Evolutionary conservation across 2,888 invertebrate genomes (phyloP).

Genomic region (Augiades crinisus): DNA sequence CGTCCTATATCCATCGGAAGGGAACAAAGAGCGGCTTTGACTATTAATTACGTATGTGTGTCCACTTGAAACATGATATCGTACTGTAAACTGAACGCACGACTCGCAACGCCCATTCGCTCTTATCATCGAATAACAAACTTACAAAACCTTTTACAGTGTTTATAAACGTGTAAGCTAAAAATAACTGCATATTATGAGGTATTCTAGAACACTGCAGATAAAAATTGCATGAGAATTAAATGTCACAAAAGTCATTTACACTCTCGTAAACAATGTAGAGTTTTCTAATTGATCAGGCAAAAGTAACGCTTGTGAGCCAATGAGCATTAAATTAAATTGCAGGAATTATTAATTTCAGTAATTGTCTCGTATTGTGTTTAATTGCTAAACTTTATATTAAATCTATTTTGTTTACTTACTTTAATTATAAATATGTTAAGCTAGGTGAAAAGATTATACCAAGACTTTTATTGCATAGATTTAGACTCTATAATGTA

Average conservation of each 20-base stretch:
- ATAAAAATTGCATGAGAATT: background rate
- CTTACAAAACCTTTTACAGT: slow-evolving; percentile 27
- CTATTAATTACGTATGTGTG: slow-evolving; percentile 38
- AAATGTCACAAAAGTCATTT: background rate
- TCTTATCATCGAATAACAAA: slow-evolving; percentile 33
- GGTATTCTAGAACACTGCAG: background rate
- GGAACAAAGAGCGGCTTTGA: slow-evolving; percentile 29
- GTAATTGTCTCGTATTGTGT: background rate
- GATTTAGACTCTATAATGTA: too few species aligned
- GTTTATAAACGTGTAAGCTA: slow-evolving; percentile 27
- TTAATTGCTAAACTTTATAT: too few species aligned
- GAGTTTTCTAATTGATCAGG: background rate
- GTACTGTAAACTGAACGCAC: slow-evolving; percentile 21
- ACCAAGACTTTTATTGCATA: too few species aligned
- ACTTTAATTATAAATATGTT: too few species aligned
- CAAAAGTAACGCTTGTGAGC: slow-evolving; percentile 4
- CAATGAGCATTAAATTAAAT: background rate
- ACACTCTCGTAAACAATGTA: slow-evolving; percentile 5
- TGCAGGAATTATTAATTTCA: background rate
- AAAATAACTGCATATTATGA: slow-evolving; percentile 24
- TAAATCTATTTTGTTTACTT: too few species aligned
- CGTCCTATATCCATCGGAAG: slow-evolving; percentile 16
- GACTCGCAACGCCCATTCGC: slow-evolving; percentile 36
- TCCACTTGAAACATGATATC: slow-evolving; percentile 42
- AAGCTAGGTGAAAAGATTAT: too few species aligned